These are phyloP conservation scores for Dicycla oo DNA, from an alignment of 2,888 invertebrate species.

Conservation along the genomic window DNA sequence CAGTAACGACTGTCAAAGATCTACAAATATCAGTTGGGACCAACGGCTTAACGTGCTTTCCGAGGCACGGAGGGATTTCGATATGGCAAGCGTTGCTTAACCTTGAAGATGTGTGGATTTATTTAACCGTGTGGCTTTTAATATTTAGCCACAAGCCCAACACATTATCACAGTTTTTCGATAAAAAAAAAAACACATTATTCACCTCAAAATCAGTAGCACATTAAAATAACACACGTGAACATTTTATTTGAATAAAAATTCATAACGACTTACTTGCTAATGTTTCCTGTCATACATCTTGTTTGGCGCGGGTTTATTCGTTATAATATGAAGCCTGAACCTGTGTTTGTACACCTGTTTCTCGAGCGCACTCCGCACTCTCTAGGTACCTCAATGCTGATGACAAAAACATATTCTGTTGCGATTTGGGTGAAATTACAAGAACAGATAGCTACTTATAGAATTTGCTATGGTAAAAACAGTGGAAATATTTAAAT, in stretches of 20 bases:
- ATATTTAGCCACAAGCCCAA: background rate
- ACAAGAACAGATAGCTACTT: too few relatives aligned
- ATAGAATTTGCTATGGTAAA: too few relatives aligned
- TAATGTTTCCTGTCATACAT: conserved; percentile 71
- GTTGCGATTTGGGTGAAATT: too few relatives aligned
- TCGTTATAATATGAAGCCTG: conserved; percentile 33
- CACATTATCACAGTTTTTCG: background rate
- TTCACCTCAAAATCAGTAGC: conserved; percentile 25
- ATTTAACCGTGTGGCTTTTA: background rate
- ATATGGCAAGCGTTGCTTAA: background rate
- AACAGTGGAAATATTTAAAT: too few relatives aligned
- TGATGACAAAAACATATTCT: too few relatives aligned
- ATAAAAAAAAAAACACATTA: conserved; percentile 8
- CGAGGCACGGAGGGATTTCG: background rate
- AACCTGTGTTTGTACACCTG: background rate
- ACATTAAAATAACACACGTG: conserved; percentile 20
- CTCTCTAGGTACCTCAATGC: too few relatives aligned
- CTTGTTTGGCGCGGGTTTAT: conserved; percentile 56
- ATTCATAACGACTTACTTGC: conserved; percentile 40
- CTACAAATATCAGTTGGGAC: too few relatives aligned
- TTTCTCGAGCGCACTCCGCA: too few relatives aligned
- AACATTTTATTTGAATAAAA: conserved; percentile 29
- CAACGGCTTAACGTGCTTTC: background rate
- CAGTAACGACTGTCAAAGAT: too few relatives aligned
- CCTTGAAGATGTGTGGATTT: too few relatives aligned